A percentile compares a stretch with the other conserved stretches of the same genome.
phyloP scores from a whole-genome alignment of 2,888 invertebrate species.

The Pseudococcus jackbeardsleyi region DNA sequence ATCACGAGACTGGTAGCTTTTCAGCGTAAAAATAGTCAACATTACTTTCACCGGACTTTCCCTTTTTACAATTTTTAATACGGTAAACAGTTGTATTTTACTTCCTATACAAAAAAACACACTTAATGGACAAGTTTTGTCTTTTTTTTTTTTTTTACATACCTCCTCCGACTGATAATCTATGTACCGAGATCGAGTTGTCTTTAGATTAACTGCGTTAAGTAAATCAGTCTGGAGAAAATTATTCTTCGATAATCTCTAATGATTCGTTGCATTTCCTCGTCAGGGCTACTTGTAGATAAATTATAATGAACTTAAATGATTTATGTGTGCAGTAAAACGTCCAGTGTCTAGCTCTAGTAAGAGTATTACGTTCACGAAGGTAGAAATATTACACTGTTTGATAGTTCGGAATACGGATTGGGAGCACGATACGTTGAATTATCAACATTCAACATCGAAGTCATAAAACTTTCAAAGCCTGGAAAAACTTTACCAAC shows the following conservation, averaged over 20 bases:
- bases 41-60: slow-evolving; percentile 53
- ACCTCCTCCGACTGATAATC: not conserved
- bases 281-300: not conserved
- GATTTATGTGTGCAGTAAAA: not conserved
- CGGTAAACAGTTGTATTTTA: slow-evolving; percentile 19
- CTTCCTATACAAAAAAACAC: slow-evolving; percentile 42
- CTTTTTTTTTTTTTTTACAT: not conserved
- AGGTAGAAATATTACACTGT: not conserved
- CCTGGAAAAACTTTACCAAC: not conserved
- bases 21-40: slow-evolving; percentile 33
- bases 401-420: not conserved
- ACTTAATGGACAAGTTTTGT: slow-evolving; percentile 28
- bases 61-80: slow-evolving; percentile 43
- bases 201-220: not conserved
- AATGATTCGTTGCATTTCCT: not conserved
- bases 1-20: slow-evolving; percentile 31
- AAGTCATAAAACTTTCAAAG: not conserved
- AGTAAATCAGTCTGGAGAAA: not conserved
- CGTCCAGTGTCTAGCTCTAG: too few species aligned
- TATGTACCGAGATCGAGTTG: not conserved
- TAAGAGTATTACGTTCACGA: not conserved
- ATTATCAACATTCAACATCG: not conserved
- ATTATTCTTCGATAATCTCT: not conserved
- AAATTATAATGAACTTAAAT: not conserved
- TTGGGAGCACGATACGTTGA: not conserved